Evolutionary conservation across 35 echinoderm and acorn worm genomes (phyloP), one percentile per base, ranked within the genome.

Genomic region (Eucidaris tribuloides): DNA sequence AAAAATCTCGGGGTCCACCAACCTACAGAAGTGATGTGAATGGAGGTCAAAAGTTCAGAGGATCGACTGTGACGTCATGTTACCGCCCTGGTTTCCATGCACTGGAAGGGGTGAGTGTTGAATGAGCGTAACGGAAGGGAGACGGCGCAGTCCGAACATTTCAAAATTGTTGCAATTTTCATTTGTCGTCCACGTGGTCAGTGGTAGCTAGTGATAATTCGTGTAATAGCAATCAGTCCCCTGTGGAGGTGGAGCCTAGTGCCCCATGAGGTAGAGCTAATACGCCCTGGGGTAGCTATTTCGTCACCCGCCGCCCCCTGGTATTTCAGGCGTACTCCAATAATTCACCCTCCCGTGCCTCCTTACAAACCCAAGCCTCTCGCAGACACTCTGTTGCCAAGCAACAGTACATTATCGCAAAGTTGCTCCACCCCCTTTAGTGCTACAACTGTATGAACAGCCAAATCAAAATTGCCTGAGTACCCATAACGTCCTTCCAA

Each of bases 21-120:
- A 46, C 37, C 20, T 44, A 31, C 81, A 29, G 81, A 66, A 42
- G 81, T 62, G 81, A 70, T 45, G 20, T 39, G 31, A 25, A 65
- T 25, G 15, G 4, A n/a, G 40, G 68, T 14, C 37, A 33, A 74
- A 43, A 19, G 68, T 9, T 42, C 20, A 7, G 35, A 0, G 68
- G 68, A n/a, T n/a, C 35, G 40, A 44, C 6, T 74, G 44, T 40
- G 25, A 33, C 11, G 38, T 33, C 37, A 24, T 13, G 37, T 33
- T 74, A 20, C 68, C 68, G 9, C 22, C 37, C 11, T 33, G 29
- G 41, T 74, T 33, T 74, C 2, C 44, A 0, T 33, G 29, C 35
- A 44, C 14, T 44, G n/a, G 68, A 40, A 11, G 48, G 48, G 9
- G 48, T 9, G 9, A n/a, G 48, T 52, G 48, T 11, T 52, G 48